These are phyloP conservation scores for Odobenus rosmarus DNA, from an alignment of 2,113 vertebrate genomes.

Conservation along the genomic window DNA sequence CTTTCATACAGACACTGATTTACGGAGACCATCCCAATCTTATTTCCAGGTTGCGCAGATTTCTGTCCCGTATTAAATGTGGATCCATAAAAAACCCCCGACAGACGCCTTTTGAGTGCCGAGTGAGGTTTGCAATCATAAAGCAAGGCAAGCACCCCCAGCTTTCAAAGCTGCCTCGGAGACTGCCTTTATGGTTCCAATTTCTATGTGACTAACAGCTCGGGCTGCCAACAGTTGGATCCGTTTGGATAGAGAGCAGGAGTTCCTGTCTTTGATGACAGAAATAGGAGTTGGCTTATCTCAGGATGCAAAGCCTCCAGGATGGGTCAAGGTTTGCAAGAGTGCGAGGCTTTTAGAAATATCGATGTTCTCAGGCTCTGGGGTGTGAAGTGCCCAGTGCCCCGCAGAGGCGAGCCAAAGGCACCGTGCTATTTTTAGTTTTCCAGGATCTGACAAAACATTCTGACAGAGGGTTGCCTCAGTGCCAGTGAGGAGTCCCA, in stretches of 20 bases:
- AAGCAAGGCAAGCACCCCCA: neutral
- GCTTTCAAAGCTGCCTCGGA: neutral
- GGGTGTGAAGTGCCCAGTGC: neutral
- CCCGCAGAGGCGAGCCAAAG: neutral
- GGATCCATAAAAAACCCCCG: neutral
- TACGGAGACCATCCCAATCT: neutral
- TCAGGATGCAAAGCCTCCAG: neutral
- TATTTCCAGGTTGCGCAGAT: neutral
- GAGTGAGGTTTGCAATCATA: neutral
- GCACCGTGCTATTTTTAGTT: neutral
- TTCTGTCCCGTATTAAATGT: neutral
- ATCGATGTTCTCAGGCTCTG: too few relatives aligned
- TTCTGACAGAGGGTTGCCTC: neutral
- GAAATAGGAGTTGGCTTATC: neutral
- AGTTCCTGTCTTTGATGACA: neutral
- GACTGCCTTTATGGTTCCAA: neutral
- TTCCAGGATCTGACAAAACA: neutral
- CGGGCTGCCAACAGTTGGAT: neutral
- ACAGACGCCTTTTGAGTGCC: neutral
- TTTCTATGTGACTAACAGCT: neutral
- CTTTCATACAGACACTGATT: neutral
- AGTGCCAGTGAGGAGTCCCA: fast-evolving
- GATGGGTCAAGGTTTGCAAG: too few relatives aligned
- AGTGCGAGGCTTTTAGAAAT: neutral
- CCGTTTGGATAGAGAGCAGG: neutral